phyloP scores from a whole-genome alignment of 2,797 vertebrate species.

The Tragopan temminckii region DNA sequence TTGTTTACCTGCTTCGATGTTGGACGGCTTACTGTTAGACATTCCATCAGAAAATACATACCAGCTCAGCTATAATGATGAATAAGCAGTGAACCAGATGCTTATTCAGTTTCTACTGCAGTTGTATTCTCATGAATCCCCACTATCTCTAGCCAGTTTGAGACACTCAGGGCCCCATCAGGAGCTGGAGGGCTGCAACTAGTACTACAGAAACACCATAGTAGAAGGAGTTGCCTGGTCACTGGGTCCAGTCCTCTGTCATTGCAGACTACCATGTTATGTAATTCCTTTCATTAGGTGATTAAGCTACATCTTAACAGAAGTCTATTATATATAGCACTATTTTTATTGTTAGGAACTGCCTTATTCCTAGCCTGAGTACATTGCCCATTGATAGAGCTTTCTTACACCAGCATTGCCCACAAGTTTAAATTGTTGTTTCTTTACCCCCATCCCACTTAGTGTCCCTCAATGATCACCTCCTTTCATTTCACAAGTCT shows the following conservation, averaged over 20 bases:
- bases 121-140: not conserved
- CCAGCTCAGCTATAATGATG: not conserved
- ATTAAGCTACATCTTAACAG: not conserved
- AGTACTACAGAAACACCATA: not conserved
- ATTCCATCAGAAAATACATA: not conserved
- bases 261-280: not conserved
- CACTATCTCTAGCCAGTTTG: not conserved
- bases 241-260: not conserved
- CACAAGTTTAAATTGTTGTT: not conserved
- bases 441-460: not conserved
- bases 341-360: not conserved
- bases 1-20: not conserved
- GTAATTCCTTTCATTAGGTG: not conserved
- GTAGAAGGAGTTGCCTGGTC: not conserved
- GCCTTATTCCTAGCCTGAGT: not conserved
- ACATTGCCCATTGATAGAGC: not conserved
- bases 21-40: not conserved
- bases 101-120: not conserved
- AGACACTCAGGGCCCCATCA: not conserved
- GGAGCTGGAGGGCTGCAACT: conserved; percentile 2
- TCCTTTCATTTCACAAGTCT: not conserved
- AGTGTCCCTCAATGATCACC: not conserved
- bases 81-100: not conserved
- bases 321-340: not conserved
- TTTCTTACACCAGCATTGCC: not conserved